Percentiles rank a stretch among this genome's conserved stretches.
These are phyloP conservation scores for Drosophila antonietae DNA, from an alignment of 2,888 invertebrate genomes.

Conservation along the genomic window DNA sequence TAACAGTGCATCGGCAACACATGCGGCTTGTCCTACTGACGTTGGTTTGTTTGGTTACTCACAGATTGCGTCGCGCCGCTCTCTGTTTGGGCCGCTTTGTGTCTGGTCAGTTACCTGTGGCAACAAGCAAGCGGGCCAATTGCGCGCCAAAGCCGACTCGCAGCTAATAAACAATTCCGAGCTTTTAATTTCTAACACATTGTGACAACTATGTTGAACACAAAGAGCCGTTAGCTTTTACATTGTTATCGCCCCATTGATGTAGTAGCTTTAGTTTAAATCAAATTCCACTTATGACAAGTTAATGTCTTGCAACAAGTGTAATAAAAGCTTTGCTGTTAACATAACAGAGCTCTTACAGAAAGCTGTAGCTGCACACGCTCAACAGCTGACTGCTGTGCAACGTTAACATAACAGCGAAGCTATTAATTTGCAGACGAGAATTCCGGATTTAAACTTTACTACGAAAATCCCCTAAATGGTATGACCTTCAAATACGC, in stretches of 20 bases:
- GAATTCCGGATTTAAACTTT: slow-evolving; percentile 20
- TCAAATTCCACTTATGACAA: slow-evolving; percentile 14
- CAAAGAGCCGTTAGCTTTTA: slow-evolving; percentile 59
- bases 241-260: slow-evolving; percentile 29
- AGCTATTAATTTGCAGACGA: slow-evolving; percentile 1
- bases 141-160: slow-evolving; percentile 59
- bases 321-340: slow-evolving; percentile 26
- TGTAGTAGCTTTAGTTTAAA: slow-evolving; percentile 24
- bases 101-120: slow-evolving; percentile 83
- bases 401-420: not conserved
- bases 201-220: slow-evolving; percentile 7
- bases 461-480: slow-evolving; percentile 19
- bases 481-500: slow-evolving; percentile 16
- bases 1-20: slow-evolving; percentile 16
- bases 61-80: slow-evolving; percentile 35
- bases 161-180: slow-evolving; percentile 58
- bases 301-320: slow-evolving; percentile 20
- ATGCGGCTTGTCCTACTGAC: slow-evolving; percentile 30
- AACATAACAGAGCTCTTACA: slow-evolving; percentile 17
- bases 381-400: slow-evolving; percentile 36
- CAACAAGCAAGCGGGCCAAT: slow-evolving; percentile 75
- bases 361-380: not conserved
- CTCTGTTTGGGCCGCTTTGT: slow-evolving; percentile 82
- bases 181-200: slow-evolving; percentile 44
- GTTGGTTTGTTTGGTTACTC: slow-evolving; percentile 47